Evolutionary conservation across 2,888 invertebrate species (phyloP).

Genomic region (Lepidocyrtinus sp.): DNA sequence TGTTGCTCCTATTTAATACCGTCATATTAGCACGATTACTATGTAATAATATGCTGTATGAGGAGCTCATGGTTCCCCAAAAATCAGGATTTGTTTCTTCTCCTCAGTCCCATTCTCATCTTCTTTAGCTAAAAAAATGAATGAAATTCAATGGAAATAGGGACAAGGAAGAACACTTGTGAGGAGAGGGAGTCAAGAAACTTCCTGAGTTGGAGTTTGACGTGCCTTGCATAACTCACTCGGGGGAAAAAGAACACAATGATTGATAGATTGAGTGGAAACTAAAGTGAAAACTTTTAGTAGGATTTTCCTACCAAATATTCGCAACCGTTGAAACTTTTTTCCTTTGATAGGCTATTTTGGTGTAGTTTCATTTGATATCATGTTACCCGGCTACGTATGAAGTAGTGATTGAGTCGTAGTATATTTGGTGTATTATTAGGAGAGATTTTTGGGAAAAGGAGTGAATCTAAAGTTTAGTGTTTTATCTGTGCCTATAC

Average conservation of each 20-base stretch:
- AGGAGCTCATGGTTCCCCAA: background rate
- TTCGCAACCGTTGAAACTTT: no score
- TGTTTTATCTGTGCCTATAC: no score
- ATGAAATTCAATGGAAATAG: constrained; percentile 1
- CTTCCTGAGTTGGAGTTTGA: constrained; percentile 1
- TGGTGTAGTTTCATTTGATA: no score
- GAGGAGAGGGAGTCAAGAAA: background rate
- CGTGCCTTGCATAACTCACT: constrained; percentile 13
- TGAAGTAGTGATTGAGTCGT: no score
- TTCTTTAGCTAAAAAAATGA: no score
- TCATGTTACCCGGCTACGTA: no score
- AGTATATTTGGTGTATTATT: no score
- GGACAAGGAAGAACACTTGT: no score
- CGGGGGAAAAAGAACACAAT: background rate
- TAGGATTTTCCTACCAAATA: no score
- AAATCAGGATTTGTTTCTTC: constrained; percentile 3
- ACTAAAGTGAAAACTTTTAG: constrained; percentile 12
- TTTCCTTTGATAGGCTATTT: background rate
- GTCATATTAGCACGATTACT: constrained; percentile 13
- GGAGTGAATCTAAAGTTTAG: no score
- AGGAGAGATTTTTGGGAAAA: no score
- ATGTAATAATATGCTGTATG: constrained; percentile 19
- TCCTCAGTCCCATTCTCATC: background rate
- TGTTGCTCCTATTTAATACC: constrained; percentile 41
- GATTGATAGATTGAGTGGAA: background rate